Conservation (phyloP, 1,140 invertebrate species). For the Grapholita molesta region DNA sequence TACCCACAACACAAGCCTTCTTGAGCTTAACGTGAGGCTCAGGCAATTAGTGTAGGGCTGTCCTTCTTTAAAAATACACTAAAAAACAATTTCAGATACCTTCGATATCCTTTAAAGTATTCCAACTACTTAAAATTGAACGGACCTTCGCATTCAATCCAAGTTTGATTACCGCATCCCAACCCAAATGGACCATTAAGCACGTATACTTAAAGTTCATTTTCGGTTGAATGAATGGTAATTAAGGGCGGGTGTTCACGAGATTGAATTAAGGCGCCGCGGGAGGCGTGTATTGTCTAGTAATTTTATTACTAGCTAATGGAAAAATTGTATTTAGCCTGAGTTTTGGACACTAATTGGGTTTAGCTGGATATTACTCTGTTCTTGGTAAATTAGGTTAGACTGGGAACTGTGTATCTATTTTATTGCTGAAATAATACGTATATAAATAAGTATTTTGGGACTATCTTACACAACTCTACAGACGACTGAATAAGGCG, state of each 20-base stretch:
- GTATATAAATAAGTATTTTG: too few species aligned
- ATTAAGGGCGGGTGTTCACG: neutral
- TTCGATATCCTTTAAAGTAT: neutral
- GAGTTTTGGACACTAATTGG: neutral
- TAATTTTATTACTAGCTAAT: neutral
- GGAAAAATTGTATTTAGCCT: neutral
- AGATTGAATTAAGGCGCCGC: constrained; percentile 2
- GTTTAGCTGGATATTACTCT: neutral
- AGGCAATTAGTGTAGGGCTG: too few species aligned
- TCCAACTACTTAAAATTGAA: neutral
- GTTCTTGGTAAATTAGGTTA: neutral
- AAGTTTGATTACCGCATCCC: neutral
- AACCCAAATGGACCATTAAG: neutral
- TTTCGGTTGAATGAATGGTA: neutral
- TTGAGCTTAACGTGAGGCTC: too few species aligned
- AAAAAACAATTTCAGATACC: neutral
- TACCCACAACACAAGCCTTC: too few species aligned
- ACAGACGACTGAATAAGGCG: too few species aligned
- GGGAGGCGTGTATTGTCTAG: neutral
- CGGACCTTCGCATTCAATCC: neutral
- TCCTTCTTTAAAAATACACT: too few species aligned
- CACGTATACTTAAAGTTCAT: neutral
- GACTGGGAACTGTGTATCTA: neutral
- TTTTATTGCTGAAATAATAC: too few species aligned
- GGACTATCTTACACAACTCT: too few species aligned